Base-by-base conservation (phyloP, 2,113 vertebrate genomes). In the Phrynosoma platyrhinos region DNA sequence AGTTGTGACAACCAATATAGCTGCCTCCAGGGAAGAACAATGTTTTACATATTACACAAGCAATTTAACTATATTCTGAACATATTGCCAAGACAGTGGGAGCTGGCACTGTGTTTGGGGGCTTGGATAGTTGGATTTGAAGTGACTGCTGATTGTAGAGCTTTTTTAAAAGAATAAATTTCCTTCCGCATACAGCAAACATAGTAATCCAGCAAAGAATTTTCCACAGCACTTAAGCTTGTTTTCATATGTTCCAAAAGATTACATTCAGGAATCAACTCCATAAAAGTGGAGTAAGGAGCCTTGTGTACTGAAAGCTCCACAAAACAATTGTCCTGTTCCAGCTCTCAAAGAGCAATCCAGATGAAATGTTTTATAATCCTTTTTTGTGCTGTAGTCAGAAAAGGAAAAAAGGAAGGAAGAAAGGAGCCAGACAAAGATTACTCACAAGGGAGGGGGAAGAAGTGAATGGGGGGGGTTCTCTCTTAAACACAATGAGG, bases 41-140 rank as follows among this genome's bases (percentile, higher is more conserved):
- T 98, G 98, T 97, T 98, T 98, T 98, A 98, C 97, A 98, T 98
- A 98, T 98, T 98, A 98, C 97, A 99, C 98, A 98, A 98, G 98
- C 97, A 98, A 98, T 98, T 98, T 98, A 96, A 98, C 97, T 98
- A 98, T 98, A 98, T 99, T 99, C 97, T 98, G 98, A 99, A 98
- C 98, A 98, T 97, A 97, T 98, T 98, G 98, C 98, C 98, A 98
- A 98, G 98, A 98, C 98, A 98, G 98, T 98, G 98, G 98, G 97
- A 98, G 97, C 94, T 98, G 98, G 98, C 98, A 95, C 96, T 97
- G 93, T 97, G 96, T 98, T 97, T 98, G 97, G 97, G 96, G 96
- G 96, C 98, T 97, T 91, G 94, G 96, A 97, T 98, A 96, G 96
- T 97, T 96, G 97, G 96, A 97, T 98, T 97, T 97, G 96, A 97